A percentile compares a stretch with the other conserved stretches of the same genome.
Evolutionary conservation across 2,888 invertebrate genomes (phyloP).

Genomic region (Metalampra italica): DNA sequence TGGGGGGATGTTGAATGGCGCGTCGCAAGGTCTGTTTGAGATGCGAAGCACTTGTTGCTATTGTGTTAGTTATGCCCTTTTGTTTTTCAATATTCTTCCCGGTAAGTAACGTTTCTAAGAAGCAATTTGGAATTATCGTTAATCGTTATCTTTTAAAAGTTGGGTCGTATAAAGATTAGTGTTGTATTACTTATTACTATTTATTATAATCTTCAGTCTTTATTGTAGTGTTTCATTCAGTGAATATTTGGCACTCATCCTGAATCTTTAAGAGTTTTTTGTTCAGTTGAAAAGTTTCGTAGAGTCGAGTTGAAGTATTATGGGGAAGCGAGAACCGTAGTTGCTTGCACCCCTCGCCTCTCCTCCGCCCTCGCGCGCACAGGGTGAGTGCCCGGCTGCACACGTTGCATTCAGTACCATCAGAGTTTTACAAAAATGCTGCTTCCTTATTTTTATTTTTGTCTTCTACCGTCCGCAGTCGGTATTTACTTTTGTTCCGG

Average conservation of each 20-base stretch:
- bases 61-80: constrained; percentile 23
- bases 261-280: too few species aligned
- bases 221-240: too few species aligned
- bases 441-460: constrained; percentile 15
- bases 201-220: too few species aligned
- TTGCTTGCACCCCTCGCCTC: constrained; percentile 17
- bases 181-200: neutral
- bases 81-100: constrained; percentile 16
- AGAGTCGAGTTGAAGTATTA: neutral
- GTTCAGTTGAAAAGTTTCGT: neutral
- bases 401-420: constrained; percentile 26
- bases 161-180: neutral
- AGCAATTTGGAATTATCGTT: too few species aligned
- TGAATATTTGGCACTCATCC: too few species aligned
- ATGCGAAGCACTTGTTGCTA: constrained; percentile 42
- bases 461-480: neutral
- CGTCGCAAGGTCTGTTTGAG: constrained; percentile 28
- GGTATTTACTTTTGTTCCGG: neutral
- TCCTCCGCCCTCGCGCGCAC: constrained; percentile 22
- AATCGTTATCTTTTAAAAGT: too few species aligned
- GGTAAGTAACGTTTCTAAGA: neutral
- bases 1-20: constrained; percentile 35
- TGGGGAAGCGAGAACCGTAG: constrained; percentile 9
- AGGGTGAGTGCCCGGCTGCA: constrained; percentile 47
- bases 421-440: constrained; percentile 25